Percentiles rank a stretch among this genome's conserved stretches.
phyloP scores from a whole-genome alignment of 2,888 invertebrate genomes.

The Clitarchus hookeri region DNA sequence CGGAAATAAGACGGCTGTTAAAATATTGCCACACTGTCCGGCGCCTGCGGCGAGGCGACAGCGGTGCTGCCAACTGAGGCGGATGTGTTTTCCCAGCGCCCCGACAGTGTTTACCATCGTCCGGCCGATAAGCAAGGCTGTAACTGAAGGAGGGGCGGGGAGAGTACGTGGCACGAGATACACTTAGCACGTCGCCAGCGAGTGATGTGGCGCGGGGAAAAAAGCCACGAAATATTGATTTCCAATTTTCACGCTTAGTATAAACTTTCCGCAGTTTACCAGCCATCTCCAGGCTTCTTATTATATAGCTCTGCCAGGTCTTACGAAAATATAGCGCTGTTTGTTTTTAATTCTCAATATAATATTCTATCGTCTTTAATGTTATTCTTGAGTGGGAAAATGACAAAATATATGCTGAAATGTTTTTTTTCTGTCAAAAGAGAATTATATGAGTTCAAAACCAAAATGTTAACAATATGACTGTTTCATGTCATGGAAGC shows the following conservation, averaged over 20 bases:
- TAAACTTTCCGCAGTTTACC: too few relatives aligned
- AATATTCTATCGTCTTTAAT: too few relatives aligned
- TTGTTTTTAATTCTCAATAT: too few relatives aligned
- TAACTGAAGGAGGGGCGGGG: background rate
- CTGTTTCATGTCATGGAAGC: too few relatives aligned
- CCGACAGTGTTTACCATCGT: background rate
- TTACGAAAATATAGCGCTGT: too few relatives aligned
- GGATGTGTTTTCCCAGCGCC: background rate
- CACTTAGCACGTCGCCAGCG: background rate
- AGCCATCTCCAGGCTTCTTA: too few relatives aligned
- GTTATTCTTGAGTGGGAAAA: too few relatives aligned
- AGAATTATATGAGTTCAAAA: too few relatives aligned
- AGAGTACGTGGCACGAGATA: background rate
- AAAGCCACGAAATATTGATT: background rate
- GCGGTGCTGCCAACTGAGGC: slow-evolving; percentile 6
- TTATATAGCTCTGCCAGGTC: too few relatives aligned
- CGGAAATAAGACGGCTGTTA: slow-evolving; percentile 14
- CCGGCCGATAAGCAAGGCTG: background rate
- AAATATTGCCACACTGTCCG: slow-evolving; percentile 2
- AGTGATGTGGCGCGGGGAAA: background rate
- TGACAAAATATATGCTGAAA: too few relatives aligned
- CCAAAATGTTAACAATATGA: too few relatives aligned
- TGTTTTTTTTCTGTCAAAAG: too few relatives aligned
- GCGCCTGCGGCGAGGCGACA: background rate
- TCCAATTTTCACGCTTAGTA: background rate